Base-by-base conservation (phyloP, 2,797 vertebrate genomes). In the Phalloptychus januarius region DNA sequence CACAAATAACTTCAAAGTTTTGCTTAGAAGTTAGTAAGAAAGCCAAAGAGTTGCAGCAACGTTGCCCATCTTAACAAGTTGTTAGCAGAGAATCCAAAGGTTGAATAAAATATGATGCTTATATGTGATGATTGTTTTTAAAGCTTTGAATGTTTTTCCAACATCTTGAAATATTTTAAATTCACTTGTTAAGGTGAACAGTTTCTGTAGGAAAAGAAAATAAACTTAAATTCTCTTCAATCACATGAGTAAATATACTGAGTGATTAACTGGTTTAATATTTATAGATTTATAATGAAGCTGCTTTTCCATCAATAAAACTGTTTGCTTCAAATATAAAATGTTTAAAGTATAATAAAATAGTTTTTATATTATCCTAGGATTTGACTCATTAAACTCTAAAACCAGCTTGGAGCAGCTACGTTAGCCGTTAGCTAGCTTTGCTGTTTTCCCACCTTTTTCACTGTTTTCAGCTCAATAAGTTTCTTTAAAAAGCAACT, bases 31-130 rank as follows among this genome's bases (percentile, higher is more conserved):
- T 67, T 67, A 38, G 20, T 40, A 63, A 67, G 20, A 40, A 67
- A 67, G 36, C 63, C 63, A 67, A 5, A 67, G 25, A 25, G 36
- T 67, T 67, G 63, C 63, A 67, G 61, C 63, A 40, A 67, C 33
- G 23, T 23, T 38, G 63, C 63, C 4, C 36, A 67, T 67, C 63
- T 67, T 40, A 67, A 38, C 36, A 63, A 63, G 58, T 63, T 56
- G 54, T 15, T 63, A 7, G 18, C 18, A 63, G 28, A 16, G 56
- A 33, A 31, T 63, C 20, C 20, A 67, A 40, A 67, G 12, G 36
- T 67, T 67, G 0, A 4, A 65, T n/a, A 12, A 63, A 25, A 67
- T 67, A 12, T 23, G 38, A 63, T 3, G 10, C 7, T 31, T 61
- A 33, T 65, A 12, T 40, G 25, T 12, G 0, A 23, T 67, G 2